Evolutionary conservation across 37 sponge, comb jelly and placozoan species (phyloP).

Genomic region (Crambe crambe): DNA sequence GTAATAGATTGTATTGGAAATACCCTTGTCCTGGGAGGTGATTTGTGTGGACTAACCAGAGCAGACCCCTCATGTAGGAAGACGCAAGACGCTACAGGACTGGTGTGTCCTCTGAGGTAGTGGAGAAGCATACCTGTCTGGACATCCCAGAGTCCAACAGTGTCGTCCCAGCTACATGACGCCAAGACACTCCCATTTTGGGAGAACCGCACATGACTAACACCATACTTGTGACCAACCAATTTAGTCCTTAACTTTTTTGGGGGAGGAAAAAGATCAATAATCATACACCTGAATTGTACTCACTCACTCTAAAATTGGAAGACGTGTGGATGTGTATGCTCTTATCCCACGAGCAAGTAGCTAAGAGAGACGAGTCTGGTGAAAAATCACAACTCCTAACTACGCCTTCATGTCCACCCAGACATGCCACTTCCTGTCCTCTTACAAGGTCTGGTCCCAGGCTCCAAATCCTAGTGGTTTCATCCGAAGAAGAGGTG

Average conservation of each 20-base stretch:
- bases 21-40: too few relatives aligned
- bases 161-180: constrained; percentile 36
- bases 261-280: not conserved
- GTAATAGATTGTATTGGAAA: not conserved
- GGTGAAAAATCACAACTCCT: constrained; percentile 27
- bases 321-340: not conserved
- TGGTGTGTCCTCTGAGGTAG: constrained; percentile 8
- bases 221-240: constrained; percentile 22
- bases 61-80: constrained; percentile 1
- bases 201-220: constrained; percentile 16
- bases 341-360: constrained; percentile 36
- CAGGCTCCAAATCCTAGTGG: constrained; percentile 16
- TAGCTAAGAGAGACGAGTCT: constrained; percentile 26
- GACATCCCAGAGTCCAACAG: constrained; percentile 26
- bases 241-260: not conserved
- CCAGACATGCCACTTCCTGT: not conserved
- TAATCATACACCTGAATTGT: not conserved
- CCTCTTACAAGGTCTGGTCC: not conserved
- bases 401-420: constrained; percentile 18
- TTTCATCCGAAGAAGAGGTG: constrained; percentile 42
- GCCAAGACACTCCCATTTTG: constrained; percentile 14
- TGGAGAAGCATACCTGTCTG: constrained; percentile 2
- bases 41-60: too few relatives aligned
- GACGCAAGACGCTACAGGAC: constrained; percentile 18
- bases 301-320: constrained; percentile 2